A percentile compares a stretch with the other conserved stretches of the same genome.
These are phyloP conservation scores for Chironomus tentans DNA, from an alignment of 2,888 invertebrate genomes.

Conservation along the genomic window DNA sequence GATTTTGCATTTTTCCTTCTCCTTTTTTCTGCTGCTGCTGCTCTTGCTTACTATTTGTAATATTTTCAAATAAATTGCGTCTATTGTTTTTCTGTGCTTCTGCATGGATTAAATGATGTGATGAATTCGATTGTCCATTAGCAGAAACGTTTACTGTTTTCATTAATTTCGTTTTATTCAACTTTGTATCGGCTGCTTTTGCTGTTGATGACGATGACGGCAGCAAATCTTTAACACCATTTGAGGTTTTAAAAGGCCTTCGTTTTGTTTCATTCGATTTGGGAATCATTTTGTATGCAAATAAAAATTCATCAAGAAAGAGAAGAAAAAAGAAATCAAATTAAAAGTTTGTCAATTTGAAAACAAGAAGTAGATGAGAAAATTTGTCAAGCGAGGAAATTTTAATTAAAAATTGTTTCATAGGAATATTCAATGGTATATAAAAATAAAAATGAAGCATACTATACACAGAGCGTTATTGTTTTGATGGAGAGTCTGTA, in stretches of 20 bases:
- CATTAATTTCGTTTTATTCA: conserved; percentile 8
- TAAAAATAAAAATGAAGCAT: too few species aligned
- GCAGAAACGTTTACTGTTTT: conserved; percentile 13
- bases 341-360: not conserved
- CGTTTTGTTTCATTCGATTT: not conserved
- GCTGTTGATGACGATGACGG: conserved; percentile 10
- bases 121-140: conserved; percentile 5
- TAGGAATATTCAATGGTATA: too few species aligned
- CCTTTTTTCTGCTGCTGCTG: too few species aligned
- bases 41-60: not conserved
- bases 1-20: conserved; percentile 15
- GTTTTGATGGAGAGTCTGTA: too few species aligned
- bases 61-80: not conserved
- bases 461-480: too few species aligned
- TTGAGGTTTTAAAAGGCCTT: conserved; percentile 11
- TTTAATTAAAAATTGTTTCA: too few species aligned
- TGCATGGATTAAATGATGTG: conserved; percentile 21
- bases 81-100: conserved; percentile 19
- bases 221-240: conserved; percentile 5
- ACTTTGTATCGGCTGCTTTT: not conserved
- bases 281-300: not conserved
- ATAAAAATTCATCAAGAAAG: not conserved
- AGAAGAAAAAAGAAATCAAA: not conserved
- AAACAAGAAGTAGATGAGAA: too few species aligned
- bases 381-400: too few species aligned